Conservation (phyloP, 2,888 invertebrate species). For the Sesia bembeciformis region DNA sequence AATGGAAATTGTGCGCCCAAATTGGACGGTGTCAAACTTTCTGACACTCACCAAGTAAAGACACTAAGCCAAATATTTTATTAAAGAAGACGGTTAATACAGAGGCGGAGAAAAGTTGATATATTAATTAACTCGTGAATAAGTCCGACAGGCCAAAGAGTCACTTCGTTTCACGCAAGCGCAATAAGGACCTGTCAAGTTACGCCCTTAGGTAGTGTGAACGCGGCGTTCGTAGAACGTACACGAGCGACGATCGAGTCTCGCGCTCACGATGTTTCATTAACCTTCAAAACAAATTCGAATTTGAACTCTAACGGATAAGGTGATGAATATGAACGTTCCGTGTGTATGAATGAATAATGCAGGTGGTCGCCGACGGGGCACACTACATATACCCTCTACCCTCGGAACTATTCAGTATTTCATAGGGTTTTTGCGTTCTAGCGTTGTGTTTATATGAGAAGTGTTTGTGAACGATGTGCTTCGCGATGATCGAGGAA, state of each 20-base stretch:
- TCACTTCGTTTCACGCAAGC: constrained; percentile 64
- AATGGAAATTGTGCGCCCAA: not conserved
- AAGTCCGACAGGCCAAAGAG: constrained; percentile 64
- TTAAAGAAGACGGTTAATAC: constrained; percentile 60
- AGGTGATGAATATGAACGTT: constrained; percentile 29
- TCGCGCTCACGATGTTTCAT: constrained; percentile 27
- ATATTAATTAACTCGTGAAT: constrained; percentile 72
- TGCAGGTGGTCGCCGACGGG: constrained; percentile 13
- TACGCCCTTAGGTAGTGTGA: constrained; percentile 62
- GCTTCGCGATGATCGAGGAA: constrained; percentile 41
- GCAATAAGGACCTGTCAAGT: constrained; percentile 42
- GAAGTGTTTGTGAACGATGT: constrained; percentile 48
- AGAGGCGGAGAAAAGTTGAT: constrained; percentile 65
- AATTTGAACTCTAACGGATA: constrained; percentile 29
- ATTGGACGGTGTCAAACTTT: constrained; percentile 7
- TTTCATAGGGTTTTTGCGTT: constrained; percentile 21
- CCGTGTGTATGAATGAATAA: constrained; percentile 33
- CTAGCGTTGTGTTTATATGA: constrained; percentile 15
- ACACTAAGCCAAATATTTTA: constrained; percentile 36
- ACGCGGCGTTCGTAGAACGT: constrained; percentile 34
- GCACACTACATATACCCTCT: constrained; percentile 8
- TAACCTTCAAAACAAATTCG: constrained; percentile 29
- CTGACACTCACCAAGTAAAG: constrained; percentile 2
- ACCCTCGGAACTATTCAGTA: constrained; percentile 10
- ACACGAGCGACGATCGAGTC: constrained; percentile 28